Conservation (phyloP, 1,140 invertebrate species). For the Bombyx mori region DNA sequence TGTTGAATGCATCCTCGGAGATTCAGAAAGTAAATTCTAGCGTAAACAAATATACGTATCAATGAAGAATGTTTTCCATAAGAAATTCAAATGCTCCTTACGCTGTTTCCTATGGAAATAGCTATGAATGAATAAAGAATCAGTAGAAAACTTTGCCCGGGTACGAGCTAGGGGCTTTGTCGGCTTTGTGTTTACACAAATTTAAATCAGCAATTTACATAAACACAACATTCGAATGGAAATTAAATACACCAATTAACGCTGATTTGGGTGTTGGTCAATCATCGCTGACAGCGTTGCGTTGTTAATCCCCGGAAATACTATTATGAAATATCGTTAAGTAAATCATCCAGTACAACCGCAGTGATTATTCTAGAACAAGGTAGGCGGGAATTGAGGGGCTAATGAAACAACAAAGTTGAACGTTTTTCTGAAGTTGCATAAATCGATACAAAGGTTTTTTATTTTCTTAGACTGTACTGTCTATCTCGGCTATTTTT, state of each 20-base stretch:
- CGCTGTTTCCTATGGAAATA: constrained; percentile 44
- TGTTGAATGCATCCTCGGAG: constrained; percentile 26
- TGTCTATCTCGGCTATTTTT: no score
- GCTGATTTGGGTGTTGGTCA: constrained; percentile 11
- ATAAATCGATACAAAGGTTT: no score
- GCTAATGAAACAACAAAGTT: no score
- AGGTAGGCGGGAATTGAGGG: no score
- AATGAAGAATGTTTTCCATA: constrained; percentile 35
- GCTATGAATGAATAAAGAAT: constrained; percentile 45
- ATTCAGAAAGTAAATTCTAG: constrained; percentile 19
- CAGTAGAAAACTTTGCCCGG: constrained; percentile 19
- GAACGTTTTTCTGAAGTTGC: no score
- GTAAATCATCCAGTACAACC: not conserved
- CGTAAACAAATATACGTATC: constrained; percentile 37
- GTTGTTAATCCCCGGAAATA: not conserved
- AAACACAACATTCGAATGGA: constrained; percentile 12
- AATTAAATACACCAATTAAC: constrained; percentile 10
- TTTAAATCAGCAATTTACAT: constrained; percentile 24
- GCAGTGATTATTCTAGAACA: no score
- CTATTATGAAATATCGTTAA: not conserved
- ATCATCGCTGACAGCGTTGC: constrained; percentile 8
- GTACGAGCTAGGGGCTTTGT: constrained; percentile 20
- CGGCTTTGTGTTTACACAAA: constrained; percentile 18
- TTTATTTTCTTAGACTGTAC: no score
- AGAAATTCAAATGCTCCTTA: constrained; percentile 37